Percentiles rank a stretch among this genome's conserved stretches.
These are phyloP conservation scores for Anarhynchus alexandrinus DNA, from an alignment of 2,113 vertebrate genomes.

Conservation along the genomic window DNA sequence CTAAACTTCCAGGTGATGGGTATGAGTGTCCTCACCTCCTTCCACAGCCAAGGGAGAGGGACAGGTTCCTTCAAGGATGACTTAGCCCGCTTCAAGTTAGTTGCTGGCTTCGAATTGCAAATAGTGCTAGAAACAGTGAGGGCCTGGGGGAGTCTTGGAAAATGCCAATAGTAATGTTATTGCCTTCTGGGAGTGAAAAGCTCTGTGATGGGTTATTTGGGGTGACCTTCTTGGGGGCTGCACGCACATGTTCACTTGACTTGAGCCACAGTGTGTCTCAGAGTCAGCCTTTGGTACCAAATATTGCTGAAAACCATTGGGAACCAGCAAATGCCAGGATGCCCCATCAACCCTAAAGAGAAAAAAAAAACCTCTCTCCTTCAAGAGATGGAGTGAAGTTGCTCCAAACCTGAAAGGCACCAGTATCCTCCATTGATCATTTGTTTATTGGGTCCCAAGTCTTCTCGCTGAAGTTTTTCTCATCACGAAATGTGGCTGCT, in stretches of 20 bases:
- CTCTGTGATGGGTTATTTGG: background rate
- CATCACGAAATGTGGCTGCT: background rate
- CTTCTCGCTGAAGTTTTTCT: background rate
- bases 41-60: background rate
- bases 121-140: background rate
- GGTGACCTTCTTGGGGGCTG: background rate
- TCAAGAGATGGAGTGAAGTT: background rate
- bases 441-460: background rate
- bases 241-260: background rate
- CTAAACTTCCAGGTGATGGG: background rate
- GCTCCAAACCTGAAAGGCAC: background rate
- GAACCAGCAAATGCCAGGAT: background rate
- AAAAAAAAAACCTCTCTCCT: background rate
- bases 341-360: background rate
- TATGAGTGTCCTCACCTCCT: background rate
- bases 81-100: background rate
- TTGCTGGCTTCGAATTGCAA: background rate
- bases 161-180: accelerated
- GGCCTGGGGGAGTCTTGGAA: background rate
- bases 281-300: background rate
- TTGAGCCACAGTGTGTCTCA: background rate
- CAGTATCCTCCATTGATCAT: background rate
- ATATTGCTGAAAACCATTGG: background rate
- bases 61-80: background rate
- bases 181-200: background rate